Base-by-base conservation (phyloP, 2,797 vertebrate genomes). In the Euphonia xanthogaster region DNA sequence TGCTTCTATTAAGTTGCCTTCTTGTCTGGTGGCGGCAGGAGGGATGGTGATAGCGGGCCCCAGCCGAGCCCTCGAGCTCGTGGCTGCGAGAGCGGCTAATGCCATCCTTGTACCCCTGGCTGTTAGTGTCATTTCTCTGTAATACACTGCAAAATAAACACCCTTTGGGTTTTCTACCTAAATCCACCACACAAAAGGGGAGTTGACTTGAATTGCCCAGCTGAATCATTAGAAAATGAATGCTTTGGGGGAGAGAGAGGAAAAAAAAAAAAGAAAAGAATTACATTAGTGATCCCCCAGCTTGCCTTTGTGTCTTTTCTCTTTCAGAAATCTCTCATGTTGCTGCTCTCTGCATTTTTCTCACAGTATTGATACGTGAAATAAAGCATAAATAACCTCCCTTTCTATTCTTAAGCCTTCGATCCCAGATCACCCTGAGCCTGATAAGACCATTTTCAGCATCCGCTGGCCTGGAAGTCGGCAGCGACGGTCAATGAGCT, bases 1-100 rank as follows among this genome's bases (percentile, higher is more conserved):
- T 39, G 91, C 97, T 98, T 97, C 96, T 97, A 93, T 98, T 97
- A 97, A 98, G 97, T 97, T 97, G 96, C 97, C 97, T 98, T 95
- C 97, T 95, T 95, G 92, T 96, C 96, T 94, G 66, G 78, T 76
- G 94, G 89, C 37, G 3, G 92, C 22, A 2, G 91, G 90, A 73
- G 73, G 94, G 94, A 92, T 86, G 94, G 74, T 78, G 91, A 60
- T 84, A 63, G 87, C 10, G 94, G 95, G 92, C 89, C 85, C 92
- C 90, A 88, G 94, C 90, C 84, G 95, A 94, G 91, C 82, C 96
- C 88, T 84, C 19, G 75, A 96, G 94, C 96, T 50, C 89, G 96
- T 93, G 94, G 97, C 97, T 93, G 97, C 68, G 78, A 91, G 91
- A 95, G 96, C 96, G 33, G 96, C 97, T 98, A 79, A 97, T 94